phyloP scores from a whole-genome alignment of 1,140 invertebrate species.

The Carposina sasakii region DNA sequence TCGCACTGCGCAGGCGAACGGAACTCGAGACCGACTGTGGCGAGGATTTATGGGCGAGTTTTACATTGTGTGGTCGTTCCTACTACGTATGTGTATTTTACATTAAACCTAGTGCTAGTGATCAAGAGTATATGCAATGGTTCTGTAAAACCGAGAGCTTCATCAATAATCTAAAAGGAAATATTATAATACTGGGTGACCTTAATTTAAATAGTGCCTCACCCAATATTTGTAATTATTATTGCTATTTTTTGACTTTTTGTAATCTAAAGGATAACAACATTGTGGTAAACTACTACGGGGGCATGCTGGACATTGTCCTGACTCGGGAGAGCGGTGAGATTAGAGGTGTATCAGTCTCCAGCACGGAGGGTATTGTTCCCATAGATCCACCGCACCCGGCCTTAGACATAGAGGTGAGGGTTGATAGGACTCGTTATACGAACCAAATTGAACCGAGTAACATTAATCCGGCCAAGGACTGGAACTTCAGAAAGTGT shows the following conservation, averaged over 20 bases:
- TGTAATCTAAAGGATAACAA: conserved; percentile 1
- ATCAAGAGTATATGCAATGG: conserved; percentile 10
- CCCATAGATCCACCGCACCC: not conserved
- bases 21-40: conserved; percentile 10
- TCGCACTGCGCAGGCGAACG: not conserved
- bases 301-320: not conserved
- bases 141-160: conserved; percentile 8
- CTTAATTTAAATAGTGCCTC: conserved; percentile 13
- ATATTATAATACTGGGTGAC: conserved; percentile 4
- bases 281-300: not conserved
- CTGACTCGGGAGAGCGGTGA: not conserved
- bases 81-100: not conserved
- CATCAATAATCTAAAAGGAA: conserved; percentile 4
- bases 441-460: not conserved
- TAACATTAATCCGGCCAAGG: not conserved
- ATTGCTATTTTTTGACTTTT: conserved; percentile 8
- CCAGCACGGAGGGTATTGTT: not conserved
- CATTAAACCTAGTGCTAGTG: conserved; percentile 8
- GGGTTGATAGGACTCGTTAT: not conserved
- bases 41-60: conserved; percentile 11
- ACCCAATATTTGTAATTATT: conserved; percentile 3
- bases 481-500: conserved; percentile 5
- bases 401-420: not conserved
- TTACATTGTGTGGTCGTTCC: not conserved
- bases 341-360: not conserved